Percentiles rank a stretch among this genome's conserved stretches.
These are phyloP conservation scores for Rachycentron canadum DNA, from an alignment of 2,797 vertebrate species.

Conservation along the genomic window DNA sequence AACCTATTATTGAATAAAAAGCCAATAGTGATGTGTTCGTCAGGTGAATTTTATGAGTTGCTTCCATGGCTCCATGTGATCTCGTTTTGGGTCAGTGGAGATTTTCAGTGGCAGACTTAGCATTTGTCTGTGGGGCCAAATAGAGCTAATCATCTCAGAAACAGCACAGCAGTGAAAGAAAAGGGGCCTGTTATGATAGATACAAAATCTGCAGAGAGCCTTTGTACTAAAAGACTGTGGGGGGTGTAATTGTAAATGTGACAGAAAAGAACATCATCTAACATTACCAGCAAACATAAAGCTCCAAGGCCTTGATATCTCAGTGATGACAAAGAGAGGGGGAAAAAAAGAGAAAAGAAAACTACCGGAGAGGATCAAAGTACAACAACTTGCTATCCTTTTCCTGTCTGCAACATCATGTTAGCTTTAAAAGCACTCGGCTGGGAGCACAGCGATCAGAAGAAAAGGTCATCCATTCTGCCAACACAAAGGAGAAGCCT, in stretches of 20 bases:
- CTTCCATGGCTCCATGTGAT: neutral
- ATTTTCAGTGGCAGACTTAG: neutral
- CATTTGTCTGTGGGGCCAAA: constrained; percentile 1
- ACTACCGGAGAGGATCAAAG: constrained; percentile 38
- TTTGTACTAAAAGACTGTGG: neutral
- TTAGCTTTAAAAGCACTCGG: constrained; percentile 54
- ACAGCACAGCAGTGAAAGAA: constrained; percentile 3
- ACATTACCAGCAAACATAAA: constrained; percentile 18
- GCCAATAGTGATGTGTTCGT: neutral
- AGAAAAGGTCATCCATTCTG: constrained; percentile 68
- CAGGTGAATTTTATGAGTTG: constrained; percentile 12
- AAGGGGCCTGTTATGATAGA: neutral
- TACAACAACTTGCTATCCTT: constrained; percentile 45
- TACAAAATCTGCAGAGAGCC: neutral
- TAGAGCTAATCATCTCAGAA: constrained; percentile 16
- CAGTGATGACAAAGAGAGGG: constrained; percentile 6
- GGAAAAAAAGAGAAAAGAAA: neutral
- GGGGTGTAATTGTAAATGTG: constrained; percentile 19
- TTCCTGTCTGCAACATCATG: constrained; percentile 44
- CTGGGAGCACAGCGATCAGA: constrained; percentile 37
- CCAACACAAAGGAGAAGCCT: constrained; percentile 45
- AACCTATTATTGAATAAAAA: constrained; percentile 5
- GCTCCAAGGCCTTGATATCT: neutral
- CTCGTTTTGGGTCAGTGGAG: neutral
- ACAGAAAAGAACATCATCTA: constrained; percentile 29